A percentile compares a stretch with the other conserved stretches of the same genome.
Evolutionary conservation across 1,140 invertebrate species (phyloP).

Genomic region (Hylyphantes graminicola): DNA sequence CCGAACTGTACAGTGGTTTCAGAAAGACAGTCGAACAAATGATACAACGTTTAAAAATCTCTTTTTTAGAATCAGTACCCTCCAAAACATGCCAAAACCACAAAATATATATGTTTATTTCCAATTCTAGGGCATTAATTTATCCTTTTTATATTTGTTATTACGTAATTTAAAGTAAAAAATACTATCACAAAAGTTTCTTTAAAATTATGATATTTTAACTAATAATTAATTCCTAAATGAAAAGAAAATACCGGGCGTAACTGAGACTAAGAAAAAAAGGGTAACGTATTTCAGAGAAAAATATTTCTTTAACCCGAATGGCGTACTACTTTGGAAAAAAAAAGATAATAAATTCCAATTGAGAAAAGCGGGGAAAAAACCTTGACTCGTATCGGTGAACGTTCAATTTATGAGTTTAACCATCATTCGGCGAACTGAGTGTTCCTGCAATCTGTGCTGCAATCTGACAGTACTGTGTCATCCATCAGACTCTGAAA

Average conservation of each 20-base stretch:
- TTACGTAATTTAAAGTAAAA: no score
- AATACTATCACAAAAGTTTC: background rate
- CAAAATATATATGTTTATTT: no score
- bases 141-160: no score
- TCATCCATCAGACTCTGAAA: conserved; percentile 43
- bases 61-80: no score
- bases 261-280: background rate
- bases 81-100: no score
- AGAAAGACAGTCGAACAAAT: no score
- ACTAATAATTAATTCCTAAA: background rate
- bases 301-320: no score
- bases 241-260: background rate
- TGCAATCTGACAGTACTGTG: conserved; percentile 30
- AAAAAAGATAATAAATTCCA: no score
- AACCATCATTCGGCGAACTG: conserved; percentile 22
- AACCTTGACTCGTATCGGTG: background rate
- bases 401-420: conserved; percentile 29
- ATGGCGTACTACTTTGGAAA: no score
- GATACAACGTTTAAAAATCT: no score
- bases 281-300: background rate
- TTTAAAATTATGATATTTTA: background rate
- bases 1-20: no score
- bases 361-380: background rate
- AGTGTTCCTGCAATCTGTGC: conserved; percentile 19
- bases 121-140: no score